phyloP scores from a whole-genome alignment of 2,797 vertebrate species.

The Antrozous pallidus region DNA sequence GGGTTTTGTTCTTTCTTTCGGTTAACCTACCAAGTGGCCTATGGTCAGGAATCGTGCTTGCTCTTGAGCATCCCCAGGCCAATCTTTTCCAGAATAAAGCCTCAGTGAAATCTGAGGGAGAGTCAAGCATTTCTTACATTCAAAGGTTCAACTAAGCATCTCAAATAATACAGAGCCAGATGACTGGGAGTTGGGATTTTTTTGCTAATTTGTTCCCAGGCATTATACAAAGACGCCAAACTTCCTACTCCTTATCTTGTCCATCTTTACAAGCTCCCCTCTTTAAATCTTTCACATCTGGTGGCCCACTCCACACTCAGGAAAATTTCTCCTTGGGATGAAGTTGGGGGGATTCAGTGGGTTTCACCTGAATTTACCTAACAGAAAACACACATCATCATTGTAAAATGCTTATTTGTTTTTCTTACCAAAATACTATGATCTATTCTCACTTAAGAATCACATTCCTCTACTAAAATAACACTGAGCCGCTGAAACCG shows the following conservation, averaged over 20 bases:
- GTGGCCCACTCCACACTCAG: neutral
- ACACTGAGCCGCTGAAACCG: no score
- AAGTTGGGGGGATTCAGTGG: neutral
- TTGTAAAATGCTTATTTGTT: slow-evolving; percentile 4
- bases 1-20: neutral
- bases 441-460: neutral
- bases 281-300: neutral
- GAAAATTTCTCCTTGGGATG: neutral
- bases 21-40: neutral
- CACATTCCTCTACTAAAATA: neutral
- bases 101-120: neutral
- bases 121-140: neutral
- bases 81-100: neutral
- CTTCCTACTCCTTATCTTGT: neutral
- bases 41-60: neutral
- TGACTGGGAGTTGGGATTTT: neutral
- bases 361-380: neutral
- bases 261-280: neutral
- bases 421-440: neutral
- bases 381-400: neutral
- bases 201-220: neutral
- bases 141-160: neutral
- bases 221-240: neutral
- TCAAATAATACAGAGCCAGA: neutral
- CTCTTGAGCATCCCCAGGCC: neutral